These are phyloP conservation scores for Leptinotarsa rubiginosa DNA, from an alignment of 2,888 invertebrate species.

Conservation along the genomic window DNA sequence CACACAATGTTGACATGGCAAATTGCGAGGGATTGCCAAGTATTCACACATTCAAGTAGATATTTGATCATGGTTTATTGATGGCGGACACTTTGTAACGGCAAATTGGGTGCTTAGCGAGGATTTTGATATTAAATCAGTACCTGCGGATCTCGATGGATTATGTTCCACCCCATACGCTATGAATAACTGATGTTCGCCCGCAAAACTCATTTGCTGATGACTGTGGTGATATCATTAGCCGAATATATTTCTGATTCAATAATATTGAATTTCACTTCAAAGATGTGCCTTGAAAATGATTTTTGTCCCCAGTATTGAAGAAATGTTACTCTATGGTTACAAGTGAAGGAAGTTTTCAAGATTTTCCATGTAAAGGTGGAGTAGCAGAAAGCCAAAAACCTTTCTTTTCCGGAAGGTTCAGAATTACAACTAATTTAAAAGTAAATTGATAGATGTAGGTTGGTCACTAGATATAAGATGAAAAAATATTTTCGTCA, in stretches of 20 bases:
- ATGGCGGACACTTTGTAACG: slow-evolving; percentile 42
- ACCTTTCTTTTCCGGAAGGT: no score
- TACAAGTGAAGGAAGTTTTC: no score
- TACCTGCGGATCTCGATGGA: slow-evolving; percentile 27
- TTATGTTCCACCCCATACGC: slow-evolving; percentile 14
- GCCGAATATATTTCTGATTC: background rate
- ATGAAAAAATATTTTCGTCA: no score
- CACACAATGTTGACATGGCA: slow-evolving; percentile 43
- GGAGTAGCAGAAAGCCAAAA: no score
- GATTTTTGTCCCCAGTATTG: no score
- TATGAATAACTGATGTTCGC: slow-evolving; percentile 14
- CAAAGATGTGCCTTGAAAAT: no score
- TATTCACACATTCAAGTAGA: slow-evolving; percentile 38
- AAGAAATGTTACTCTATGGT: no score
- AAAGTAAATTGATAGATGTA: no score
- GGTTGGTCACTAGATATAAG: no score
- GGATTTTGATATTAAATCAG: slow-evolving; percentile 40
- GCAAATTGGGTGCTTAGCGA: slow-evolving; percentile 35
- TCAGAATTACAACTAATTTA: no score
- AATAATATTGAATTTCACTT: background rate
- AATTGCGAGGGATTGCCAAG: slow-evolving; percentile 42
- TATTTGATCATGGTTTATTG: slow-evolving; percentile 45
- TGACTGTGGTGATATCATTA: background rate
- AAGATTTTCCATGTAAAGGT: no score
- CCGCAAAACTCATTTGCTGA: background rate